A percentile compares a stretch with the other conserved stretches of the same genome.
Conservation (phyloP, 2,888 invertebrate genomes). For the Temnothorax unifasciatus region DNA sequence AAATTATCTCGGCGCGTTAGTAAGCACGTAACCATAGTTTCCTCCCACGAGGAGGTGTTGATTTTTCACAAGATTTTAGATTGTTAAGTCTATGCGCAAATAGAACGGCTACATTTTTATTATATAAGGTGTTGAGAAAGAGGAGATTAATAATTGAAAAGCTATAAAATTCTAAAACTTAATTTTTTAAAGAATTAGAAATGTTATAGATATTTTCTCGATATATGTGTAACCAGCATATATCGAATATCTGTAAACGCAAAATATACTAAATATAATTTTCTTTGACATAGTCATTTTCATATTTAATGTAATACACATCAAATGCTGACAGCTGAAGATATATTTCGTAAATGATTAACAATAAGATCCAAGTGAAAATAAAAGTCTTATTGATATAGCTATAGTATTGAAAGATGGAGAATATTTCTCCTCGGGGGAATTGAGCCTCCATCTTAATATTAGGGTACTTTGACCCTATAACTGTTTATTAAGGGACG, state of each 20-base stretch:
- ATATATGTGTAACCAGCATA: not conserved
- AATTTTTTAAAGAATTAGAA: not conserved
- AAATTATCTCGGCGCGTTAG: conserved; percentile 77
- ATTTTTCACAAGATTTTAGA: conserved; percentile 30
- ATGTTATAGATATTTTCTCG: not conserved
- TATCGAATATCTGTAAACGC: not conserved
- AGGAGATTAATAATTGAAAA: not conserved
- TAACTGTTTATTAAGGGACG: not conserved
- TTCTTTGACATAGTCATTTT: not conserved
- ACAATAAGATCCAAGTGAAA: not conserved
- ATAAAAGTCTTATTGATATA: conserved; percentile 32
- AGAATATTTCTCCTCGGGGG: not conserved
- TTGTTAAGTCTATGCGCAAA: not conserved
- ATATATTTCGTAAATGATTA: not conserved
- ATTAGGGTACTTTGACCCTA: not conserved
- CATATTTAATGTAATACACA: not conserved
- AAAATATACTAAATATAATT: not conserved
- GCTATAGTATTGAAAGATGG: not conserved
- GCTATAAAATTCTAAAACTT: not conserved
- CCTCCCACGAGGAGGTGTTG: not conserved
- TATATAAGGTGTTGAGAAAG: not conserved
- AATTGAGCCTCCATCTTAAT: not conserved
- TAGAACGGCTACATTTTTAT: not conserved
- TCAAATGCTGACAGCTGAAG: not conserved
- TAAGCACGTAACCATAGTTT: conserved; percentile 24